phyloP scores from a whole-genome alignment of 1,140 invertebrate genomes.

The Drosophila bipectinata region DNA sequence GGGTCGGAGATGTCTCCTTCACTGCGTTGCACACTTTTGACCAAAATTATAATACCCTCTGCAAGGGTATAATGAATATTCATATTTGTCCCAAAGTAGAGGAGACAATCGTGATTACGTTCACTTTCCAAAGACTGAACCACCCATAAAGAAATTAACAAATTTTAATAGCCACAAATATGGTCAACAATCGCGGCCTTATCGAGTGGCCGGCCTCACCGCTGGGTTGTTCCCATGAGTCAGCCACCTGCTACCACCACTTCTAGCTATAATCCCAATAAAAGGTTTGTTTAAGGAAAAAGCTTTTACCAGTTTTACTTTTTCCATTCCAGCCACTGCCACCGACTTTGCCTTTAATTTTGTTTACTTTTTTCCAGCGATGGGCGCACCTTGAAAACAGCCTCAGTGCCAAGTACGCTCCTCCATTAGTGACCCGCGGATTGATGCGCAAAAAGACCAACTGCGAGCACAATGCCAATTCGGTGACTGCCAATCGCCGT shows the following conservation, averaged over 20 bases:
- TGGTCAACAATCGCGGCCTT: constrained; percentile 57
- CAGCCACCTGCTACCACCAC: constrained; percentile 11
- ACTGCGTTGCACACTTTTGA: no score
- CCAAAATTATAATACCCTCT: no score
- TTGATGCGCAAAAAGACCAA: constrained; percentile 31
- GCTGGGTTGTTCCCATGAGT: constrained; percentile 60
- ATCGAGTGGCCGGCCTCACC: constrained; percentile 8
- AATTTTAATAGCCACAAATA: constrained; percentile 47
- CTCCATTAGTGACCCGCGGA: constrained; percentile 38
- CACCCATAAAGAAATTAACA: constrained; percentile 59
- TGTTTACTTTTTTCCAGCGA: constrained; percentile 16
- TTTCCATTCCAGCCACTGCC: constrained; percentile 47
- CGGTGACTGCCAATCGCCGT: constrained; percentile 45
- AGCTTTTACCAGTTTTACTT: constrained; percentile 71
- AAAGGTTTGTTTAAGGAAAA: constrained; percentile 20
- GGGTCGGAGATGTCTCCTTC: no score
- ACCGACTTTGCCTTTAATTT: constrained; percentile 14
- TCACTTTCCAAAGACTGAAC: constrained; percentile 36
- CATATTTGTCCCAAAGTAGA: not conserved
- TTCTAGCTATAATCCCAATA: not conserved
- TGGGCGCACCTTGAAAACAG: constrained; percentile 37
- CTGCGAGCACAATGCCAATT: constrained; percentile 47
- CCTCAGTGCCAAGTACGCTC: constrained; percentile 41
- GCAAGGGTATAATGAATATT: no score
- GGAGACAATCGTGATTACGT: constrained; percentile 27